Percentiles rank a stretch among this genome's conserved stretches.
phyloP scores from a whole-genome alignment of 2,113 vertebrate species.

The Vulpes ferrilata region DNA sequence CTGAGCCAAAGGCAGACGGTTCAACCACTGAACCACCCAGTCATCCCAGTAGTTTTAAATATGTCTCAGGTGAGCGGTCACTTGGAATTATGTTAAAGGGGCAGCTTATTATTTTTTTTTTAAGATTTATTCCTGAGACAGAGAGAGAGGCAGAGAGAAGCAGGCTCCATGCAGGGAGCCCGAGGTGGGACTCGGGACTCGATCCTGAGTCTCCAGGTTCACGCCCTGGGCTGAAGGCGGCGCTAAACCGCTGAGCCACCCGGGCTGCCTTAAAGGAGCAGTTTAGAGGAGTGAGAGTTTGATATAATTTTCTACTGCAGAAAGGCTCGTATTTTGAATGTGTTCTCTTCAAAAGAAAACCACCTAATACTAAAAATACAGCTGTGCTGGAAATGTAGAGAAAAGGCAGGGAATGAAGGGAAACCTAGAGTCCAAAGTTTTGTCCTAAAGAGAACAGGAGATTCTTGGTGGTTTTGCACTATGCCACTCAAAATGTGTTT shows the following conservation, averaged over 20 bases:
- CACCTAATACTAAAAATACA: neutral
- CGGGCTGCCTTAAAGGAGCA: neutral
- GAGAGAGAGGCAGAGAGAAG: no score
- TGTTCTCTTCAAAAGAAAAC: conserved; percentile 52
- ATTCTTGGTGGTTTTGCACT: conserved; percentile 8
- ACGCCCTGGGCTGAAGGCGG: no score
- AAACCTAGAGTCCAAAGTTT: conserved; percentile 13
- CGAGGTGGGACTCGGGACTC: no score
- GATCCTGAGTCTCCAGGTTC: no score
- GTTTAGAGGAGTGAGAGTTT: neutral
- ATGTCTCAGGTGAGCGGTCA: conserved; percentile 30
- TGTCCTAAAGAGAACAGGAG: conserved; percentile 50
- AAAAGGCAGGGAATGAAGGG: neutral
- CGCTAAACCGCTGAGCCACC: no score
- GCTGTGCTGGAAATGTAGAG: neutral
- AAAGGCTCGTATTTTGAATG: conserved; percentile 29
- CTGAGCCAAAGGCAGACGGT: no score
- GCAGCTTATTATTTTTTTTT: neutral
- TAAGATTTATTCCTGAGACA: no score
- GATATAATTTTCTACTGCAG: neutral
- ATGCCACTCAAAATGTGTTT: conserved; percentile 53
- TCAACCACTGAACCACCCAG: no score
- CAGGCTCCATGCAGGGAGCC: no score
- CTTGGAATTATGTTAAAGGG: conserved; percentile 9
- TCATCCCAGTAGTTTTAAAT: neutral